Conservation (phyloP, 2,888 invertebrate genomes). For the Tachina grossa region DNA sequence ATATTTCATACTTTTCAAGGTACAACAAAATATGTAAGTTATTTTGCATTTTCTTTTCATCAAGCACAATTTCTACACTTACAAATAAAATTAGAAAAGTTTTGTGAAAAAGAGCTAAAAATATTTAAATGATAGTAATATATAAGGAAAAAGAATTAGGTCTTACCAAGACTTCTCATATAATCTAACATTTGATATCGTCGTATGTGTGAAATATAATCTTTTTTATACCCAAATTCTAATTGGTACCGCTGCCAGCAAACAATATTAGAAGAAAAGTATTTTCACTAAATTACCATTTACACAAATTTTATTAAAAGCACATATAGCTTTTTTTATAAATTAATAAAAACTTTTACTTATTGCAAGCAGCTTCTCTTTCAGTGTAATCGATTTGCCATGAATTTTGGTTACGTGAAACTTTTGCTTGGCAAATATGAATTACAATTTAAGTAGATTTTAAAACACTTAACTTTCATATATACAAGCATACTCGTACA, state of each 20-base stretch:
- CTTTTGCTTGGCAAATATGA: slow-evolving; percentile 67
- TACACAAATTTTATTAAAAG: no score
- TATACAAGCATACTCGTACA: slow-evolving; percentile 40
- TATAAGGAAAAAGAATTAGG: not conserved
- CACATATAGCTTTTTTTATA: no score
- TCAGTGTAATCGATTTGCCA: slow-evolving; percentile 19
- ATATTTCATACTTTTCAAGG: not conserved
- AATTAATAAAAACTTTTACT: no score
- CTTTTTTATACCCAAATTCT: no score
- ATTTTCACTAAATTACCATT: no score
- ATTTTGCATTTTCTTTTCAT: slow-evolving; percentile 21
- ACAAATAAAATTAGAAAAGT: not conserved
- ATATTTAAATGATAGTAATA: not conserved
- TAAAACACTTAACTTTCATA: slow-evolving; percentile 8
- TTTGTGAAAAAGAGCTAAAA: not conserved
- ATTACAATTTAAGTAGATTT: slow-evolving; percentile 66
- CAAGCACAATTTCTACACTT: slow-evolving; percentile 38
- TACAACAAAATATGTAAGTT: slow-evolving; percentile 52
- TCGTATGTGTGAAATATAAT: no score
- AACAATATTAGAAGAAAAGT: no score
- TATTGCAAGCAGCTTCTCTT: not conserved
- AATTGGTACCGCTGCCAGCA: no score
- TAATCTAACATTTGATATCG: no score
- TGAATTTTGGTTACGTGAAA: slow-evolving; percentile 12
- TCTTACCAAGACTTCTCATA: not conserved